Evolutionary conservation across 2,113 vertebrate species (phyloP), one percentile per base, ranked within the genome.

Genomic region (Petrocephalus zakoni): DNA sequence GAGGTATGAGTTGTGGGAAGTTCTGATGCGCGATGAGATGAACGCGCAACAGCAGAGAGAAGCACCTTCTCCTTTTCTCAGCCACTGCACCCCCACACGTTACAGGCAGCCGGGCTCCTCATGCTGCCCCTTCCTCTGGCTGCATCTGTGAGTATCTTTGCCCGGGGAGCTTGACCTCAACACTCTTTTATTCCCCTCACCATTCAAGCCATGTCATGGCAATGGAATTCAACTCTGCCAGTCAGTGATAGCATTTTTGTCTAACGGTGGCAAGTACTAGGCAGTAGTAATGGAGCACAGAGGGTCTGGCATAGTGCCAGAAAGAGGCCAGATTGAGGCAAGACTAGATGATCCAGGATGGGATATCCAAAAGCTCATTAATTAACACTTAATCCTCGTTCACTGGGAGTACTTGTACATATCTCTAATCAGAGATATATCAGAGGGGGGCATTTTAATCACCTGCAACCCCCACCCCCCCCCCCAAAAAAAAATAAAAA

Each of bases 231-330:
- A 92, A 92, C 89, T 88, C 68, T 90, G 89, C 91, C 92, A 93
- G 92, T 93, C 94, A 92, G 91, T 91, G 87, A 89, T 90, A 92
- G 89, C 92, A 93, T 92, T 91, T 92, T 89, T 93, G 92, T 90
- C 92, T 91, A 90, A 90, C 89, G 89, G 89, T 89, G 91, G 90
- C 92, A 92, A 61, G 90, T 3, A 92, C 90, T 90, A 91, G 90
- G 64, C 72, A 86, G 87, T 90, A 90, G 91, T 91, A 78, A 89
- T 93, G 89, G 90, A 92, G 92, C 58, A 68, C 87, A 90, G 89
- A 89, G 87, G 11, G 25, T 64, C n/a, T 64, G n/a, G 10, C n/a
- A 29, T 64, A 25, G 61, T 64, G 61, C n/a, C 85, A 90, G 22
- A n/a, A 90, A 89, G 89, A 19, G 82, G 10, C 47, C 11, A 25